These are phyloP conservation scores for Sinotaia quadrata DNA, from an alignment of 2,888 invertebrate genomes.

Conservation along the genomic window DNA sequence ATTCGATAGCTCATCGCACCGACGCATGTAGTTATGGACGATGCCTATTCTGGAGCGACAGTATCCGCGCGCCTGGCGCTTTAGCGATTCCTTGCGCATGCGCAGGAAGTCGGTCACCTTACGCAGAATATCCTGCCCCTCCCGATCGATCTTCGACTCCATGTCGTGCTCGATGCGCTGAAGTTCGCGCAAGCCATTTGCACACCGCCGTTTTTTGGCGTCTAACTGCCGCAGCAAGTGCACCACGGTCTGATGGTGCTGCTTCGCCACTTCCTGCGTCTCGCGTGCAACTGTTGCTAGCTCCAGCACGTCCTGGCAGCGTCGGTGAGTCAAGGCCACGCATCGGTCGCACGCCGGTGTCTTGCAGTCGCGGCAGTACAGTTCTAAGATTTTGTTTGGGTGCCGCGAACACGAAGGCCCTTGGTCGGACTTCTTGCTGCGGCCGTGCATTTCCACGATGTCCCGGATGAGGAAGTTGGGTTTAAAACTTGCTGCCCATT, in stretches of 20 bases:
- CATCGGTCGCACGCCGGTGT: conserved; percentile 51
- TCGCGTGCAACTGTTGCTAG: conserved; percentile 6
- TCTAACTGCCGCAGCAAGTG: conserved; percentile 23
- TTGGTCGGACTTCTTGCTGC: conserved; percentile 10
- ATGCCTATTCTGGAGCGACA: conserved; percentile 18
- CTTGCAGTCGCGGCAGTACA: conserved; percentile 53
- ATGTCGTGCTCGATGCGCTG: conserved; percentile 29
- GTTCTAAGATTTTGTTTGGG: conserved; percentile 47
- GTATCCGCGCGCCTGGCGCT: conserved; percentile 21
- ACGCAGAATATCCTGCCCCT: conserved; percentile 26
- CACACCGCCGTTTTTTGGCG: conserved; percentile 23
- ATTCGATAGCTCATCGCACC: conserved; percentile 23
- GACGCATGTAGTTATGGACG: conserved; percentile 17
- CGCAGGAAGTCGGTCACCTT: conserved; percentile 26
- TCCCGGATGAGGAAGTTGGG: conserved; percentile 36
- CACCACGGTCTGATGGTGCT: conserved; percentile 24
- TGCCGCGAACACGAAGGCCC: conserved; percentile 43
- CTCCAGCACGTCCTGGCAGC: conserved; percentile 48
- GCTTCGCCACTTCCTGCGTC: conserved; percentile 7
- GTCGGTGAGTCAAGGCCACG: conserved; percentile 51
- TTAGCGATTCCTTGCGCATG: conserved; percentile 24
- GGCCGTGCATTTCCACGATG: conserved; percentile 23
- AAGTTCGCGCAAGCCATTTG: conserved; percentile 21
- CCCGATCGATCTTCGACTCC: conserved; percentile 20
- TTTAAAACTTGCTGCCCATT: conserved; percentile 32